Evolutionary conservation across 2,113 vertebrate genomes (phyloP).

Genomic region (Daubentonia madagascariensis): DNA sequence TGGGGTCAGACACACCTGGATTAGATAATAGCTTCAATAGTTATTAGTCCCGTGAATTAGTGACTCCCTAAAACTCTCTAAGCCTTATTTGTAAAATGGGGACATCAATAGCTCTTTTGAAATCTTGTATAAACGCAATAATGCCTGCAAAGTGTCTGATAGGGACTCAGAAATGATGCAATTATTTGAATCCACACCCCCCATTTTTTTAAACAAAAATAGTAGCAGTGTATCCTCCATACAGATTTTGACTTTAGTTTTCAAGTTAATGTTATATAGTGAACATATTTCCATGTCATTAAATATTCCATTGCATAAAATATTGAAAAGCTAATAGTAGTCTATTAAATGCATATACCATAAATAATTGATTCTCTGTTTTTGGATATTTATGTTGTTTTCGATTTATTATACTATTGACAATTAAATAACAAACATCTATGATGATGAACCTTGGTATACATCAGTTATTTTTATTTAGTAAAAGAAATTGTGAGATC

Average conservation of each 20-base stretch:
- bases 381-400: constrained; percentile 5
- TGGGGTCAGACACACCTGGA: too few relatives aligned
- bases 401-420: background rate
- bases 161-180: background rate
- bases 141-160: background rate
- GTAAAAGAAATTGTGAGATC: background rate
- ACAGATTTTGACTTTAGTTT: background rate
- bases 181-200: background rate
- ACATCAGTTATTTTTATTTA: background rate
- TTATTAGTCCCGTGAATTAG: background rate
- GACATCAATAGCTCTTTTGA: background rate
- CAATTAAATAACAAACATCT: background rate
- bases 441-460: background rate
- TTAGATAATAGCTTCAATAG: background rate
- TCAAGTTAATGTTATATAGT: background rate
- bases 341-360: background rate
- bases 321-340: background rate
- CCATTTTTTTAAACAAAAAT: background rate
- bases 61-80: background rate
- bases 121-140: background rate
- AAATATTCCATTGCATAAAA: background rate
- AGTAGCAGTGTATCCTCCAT: background rate
- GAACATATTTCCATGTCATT: background rate
- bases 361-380: background rate
- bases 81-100: background rate